Percentiles rank a stretch among this genome's conserved stretches.
Evolutionary conservation across 2,113 vertebrate genomes (phyloP).

Genomic region (Motacilla tschutschensis): DNA sequence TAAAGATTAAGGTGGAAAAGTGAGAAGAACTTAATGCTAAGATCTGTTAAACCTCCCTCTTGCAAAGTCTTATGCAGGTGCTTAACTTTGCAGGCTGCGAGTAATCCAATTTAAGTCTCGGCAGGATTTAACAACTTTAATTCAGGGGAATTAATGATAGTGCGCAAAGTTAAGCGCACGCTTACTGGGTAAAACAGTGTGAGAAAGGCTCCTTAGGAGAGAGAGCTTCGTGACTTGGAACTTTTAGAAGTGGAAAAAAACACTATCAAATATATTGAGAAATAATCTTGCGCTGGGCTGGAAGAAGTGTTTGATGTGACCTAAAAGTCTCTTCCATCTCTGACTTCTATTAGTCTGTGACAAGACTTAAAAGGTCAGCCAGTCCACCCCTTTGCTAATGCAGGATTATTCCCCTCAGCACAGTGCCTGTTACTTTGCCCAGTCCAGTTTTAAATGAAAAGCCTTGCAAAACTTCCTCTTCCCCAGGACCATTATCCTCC

Average conservation of each 20-base stretch:
- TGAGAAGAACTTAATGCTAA: constrained; percentile 46
- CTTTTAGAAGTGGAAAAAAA: constrained; percentile 30
- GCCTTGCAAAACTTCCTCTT: constrained; percentile 57
- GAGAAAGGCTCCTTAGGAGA: constrained; percentile 17
- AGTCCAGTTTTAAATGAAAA: constrained; percentile 66
- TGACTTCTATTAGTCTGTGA: constrained; percentile 54
- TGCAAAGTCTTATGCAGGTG: constrained; percentile 46
- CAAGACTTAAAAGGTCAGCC: constrained; percentile 55
- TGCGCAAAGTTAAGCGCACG: constrained; percentile 50
- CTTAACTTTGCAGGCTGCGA: constrained; percentile 55
- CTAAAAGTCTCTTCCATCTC: constrained; percentile 62
- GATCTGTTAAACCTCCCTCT: constrained; percentile 56
- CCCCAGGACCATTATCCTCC: constrained; percentile 56
- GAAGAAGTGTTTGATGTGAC: constrained; percentile 51
- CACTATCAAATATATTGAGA: constrained; percentile 21
- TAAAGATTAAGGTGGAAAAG: constrained; percentile 43
- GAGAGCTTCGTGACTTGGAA: constrained; percentile 10
- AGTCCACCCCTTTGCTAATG: constrained; percentile 52
- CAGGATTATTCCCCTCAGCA: constrained; percentile 53
- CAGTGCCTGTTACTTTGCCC: constrained; percentile 40
- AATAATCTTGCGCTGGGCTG: constrained; percentile 39
- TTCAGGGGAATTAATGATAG: constrained; percentile 54
- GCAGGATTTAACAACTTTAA: constrained; percentile 35
- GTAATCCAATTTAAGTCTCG: constrained; percentile 58
- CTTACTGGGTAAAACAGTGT: constrained; percentile 29